These are phyloP conservation scores for Drosophila tanythrix DNA, from an alignment of 2,888 invertebrate species.

Conservation along the genomic window DNA sequence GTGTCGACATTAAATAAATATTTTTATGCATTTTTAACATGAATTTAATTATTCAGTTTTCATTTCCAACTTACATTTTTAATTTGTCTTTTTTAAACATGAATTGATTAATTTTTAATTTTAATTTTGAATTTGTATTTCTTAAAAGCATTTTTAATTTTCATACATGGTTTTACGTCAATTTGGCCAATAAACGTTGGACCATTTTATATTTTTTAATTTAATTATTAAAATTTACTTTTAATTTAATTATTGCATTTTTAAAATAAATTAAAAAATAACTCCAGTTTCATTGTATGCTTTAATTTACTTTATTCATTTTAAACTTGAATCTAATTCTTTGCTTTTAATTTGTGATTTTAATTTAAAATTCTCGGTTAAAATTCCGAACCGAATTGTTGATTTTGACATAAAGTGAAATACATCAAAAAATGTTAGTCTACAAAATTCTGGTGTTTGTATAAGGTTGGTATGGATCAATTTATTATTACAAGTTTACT, in stretches of 20 bases:
- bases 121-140: background rate
- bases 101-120: background rate
- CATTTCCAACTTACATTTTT: background rate
- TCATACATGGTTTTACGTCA: background rate
- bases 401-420: background rate
- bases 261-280: background rate
- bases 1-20: background rate
- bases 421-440: background rate
- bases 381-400: too few relatives aligned
- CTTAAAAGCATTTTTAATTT: background rate
- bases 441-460: background rate
- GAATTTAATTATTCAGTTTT: background rate
- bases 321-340: background rate
- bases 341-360: background rate
- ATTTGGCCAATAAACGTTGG: too few relatives aligned
- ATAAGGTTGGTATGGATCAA: background rate
- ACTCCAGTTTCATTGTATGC: background rate
- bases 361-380: background rate
- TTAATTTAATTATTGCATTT: background rate
- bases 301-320: background rate
- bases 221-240: background rate
- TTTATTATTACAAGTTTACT: background rate
- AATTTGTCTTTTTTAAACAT: background rate
- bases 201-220: background rate
- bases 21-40: background rate